Percentiles rank a stretch among this genome's conserved stretches.
These are phyloP conservation scores for Augochlorella aurata DNA, from an alignment of 2,888 invertebrate genomes.

Conservation along the genomic window DNA sequence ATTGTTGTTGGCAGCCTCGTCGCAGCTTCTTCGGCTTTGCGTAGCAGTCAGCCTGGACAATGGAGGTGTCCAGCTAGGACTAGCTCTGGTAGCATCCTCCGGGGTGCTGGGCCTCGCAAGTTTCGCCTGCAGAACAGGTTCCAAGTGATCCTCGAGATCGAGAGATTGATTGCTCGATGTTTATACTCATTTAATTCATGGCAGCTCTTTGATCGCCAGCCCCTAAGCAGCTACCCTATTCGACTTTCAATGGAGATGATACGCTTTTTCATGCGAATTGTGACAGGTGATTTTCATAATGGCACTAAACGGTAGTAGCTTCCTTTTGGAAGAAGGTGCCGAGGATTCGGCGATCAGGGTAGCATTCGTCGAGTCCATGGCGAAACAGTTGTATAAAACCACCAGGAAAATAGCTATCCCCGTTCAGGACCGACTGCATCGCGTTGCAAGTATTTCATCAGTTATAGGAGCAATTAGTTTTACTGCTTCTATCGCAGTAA, in stretches of 20 bases:
- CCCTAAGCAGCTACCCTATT: not conserved
- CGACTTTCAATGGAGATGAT: not conserved
- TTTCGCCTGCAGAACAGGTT: not conserved
- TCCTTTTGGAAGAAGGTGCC: no score
- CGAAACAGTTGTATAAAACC: no score
- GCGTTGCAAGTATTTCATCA: no score
- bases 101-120: not conserved
- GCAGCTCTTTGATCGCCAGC: not conserved
- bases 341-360: no score
- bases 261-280: not conserved
- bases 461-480: no score
- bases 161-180: not conserved
- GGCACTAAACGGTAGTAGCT: not conserved
- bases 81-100: not conserved
- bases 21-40: not conserved
- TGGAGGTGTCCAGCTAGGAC: not conserved
- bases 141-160: not conserved
- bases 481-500: no score
- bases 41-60: not conserved
- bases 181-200: not conserved
- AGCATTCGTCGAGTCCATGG: no score
- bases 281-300: conserved; percentile 1
- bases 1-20: not conserved
- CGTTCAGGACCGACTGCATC: no score
- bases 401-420: no score